Percentiles rank a stretch among this genome's conserved stretches.
Evolutionary conservation across 1,140 invertebrate genomes (phyloP).

Genomic region (Drosophila saltans): DNA sequence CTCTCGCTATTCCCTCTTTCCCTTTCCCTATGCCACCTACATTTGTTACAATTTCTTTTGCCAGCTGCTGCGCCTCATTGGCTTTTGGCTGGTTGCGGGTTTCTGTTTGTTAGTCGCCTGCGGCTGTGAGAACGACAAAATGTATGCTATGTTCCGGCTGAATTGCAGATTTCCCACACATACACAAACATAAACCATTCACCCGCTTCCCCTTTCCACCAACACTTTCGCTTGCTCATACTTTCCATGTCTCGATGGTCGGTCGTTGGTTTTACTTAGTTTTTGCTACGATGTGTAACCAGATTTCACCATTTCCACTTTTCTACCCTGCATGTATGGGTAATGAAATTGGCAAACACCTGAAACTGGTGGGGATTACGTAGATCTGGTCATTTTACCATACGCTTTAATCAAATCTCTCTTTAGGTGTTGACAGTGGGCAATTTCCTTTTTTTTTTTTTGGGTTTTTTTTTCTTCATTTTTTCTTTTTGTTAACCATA

Average conservation of each 20-base stretch:
- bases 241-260: neutral
- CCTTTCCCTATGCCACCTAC: constrained; percentile 36
- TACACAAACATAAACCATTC: neutral
- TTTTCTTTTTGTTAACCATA: constrained; percentile 56
- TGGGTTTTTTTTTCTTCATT: constrained; percentile 30
- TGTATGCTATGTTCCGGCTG: constrained; percentile 73
- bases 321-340: neutral
- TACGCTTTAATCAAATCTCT: constrained; percentile 3
- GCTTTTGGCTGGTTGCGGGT: constrained; percentile 37
- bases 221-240: neutral
- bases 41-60: constrained; percentile 59
- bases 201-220: neutral
- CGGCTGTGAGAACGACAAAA: constrained; percentile 71
- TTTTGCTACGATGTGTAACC: constrained; percentile 12
- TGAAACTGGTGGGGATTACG: neutral
- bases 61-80: constrained; percentile 71
- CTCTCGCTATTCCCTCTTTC: neutral
- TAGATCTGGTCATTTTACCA: neutral
- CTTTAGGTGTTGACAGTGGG: constrained; percentile 53
- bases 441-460: neutral
- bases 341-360: constrained; percentile 17
- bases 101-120: constrained; percentile 56
- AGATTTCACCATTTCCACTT: constrained; percentile 12
- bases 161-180: constrained; percentile 64
- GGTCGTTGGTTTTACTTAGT: constrained; percentile 14